Conservation (phyloP, 2,113 vertebrate species). For the Ursus arctos region DNA sequence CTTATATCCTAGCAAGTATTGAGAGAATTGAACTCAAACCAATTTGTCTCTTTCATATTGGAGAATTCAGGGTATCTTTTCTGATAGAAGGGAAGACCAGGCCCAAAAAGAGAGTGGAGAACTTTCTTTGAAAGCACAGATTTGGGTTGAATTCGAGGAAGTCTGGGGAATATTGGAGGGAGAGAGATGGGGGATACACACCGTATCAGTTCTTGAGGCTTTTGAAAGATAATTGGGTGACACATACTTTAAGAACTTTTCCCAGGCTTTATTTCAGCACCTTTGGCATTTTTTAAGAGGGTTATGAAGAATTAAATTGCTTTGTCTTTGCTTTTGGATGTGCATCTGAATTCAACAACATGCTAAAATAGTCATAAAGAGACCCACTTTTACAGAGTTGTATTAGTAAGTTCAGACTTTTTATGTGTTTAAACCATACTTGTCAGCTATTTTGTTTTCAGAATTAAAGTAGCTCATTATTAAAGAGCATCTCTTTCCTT, state of each 20-base stretch:
- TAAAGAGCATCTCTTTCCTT: background rate
- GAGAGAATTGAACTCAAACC: background rate
- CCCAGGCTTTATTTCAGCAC: background rate
- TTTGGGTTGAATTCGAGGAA: background rate
- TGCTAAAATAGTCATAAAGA: background rate
- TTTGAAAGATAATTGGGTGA: background rate
- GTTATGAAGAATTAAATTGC: background rate
- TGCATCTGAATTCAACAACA: slow-evolving; percentile 38
- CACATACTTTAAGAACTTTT: background rate
- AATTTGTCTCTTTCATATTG: background rate
- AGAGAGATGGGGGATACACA: background rate
- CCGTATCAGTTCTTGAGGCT: background rate
- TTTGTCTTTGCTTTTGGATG: background rate
- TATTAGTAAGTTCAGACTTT: background rate
- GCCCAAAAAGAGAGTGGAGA: fast-evolving
- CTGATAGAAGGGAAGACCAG: background rate
- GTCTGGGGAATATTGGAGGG: background rate
- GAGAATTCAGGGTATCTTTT: background rate
- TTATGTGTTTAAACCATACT: background rate
- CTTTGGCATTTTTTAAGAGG: slow-evolving; percentile 20
- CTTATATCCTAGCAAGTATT: background rate
- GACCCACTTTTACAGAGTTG: background rate
- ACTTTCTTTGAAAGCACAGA: background rate
- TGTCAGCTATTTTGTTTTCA: background rate
- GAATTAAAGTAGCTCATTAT: background rate